Evolutionary conservation across 2,797 vertebrate genomes (phyloP), one percentile per base, ranked within the genome.

Genomic region (Phrynocephalus guinanensis): DNA sequence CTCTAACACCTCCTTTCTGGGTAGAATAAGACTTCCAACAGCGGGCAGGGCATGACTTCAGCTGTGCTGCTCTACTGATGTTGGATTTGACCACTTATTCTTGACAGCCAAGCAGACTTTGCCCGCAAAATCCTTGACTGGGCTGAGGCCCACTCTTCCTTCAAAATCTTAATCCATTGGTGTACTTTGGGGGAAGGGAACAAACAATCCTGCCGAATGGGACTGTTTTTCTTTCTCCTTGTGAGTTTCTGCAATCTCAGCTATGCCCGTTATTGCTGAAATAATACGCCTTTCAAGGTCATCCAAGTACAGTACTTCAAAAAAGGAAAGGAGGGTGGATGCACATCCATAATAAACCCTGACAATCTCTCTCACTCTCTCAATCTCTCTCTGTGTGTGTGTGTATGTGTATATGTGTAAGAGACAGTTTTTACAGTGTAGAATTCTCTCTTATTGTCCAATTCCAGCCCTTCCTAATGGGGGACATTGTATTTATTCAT

Each of bases 241-340:
- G 52, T 60, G 82, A 71, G 60, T 72, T n/a, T 50, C 50, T 82
- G 48, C 52, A 85, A 78, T 87, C 78, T 84, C 86, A 84, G 52
- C 89, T 87, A 87, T 87, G 83, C 72, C 78, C 44, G 71, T 67
- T 90, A 90, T 71, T 81, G 77, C 82, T 90, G 48, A 90, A 90
- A 90, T 87, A 90, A 90, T 80, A 90, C 77, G 78, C 86, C 50
- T 87, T 82, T 90, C 89, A 90, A 87, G 86, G 86, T 85, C 82
- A 90, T 82, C 77, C 86, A 84, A 90, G 86, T 80, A 70, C 78
- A 44, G 38, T 44, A 44, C 38, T 81, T 85, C 71, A 22, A 71
- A 3, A 22, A 84, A 63, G 22, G 80, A 90, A 60, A 38, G 38
- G 44, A 30, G 77, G 44, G 66, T 33, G 67, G 33, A 15, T 16